Percentiles rank a stretch among this genome's conserved stretches.
Evolutionary conservation across 2,888 invertebrate species (phyloP).

Genomic region (Mesodorylaimus sp.): DNA sequence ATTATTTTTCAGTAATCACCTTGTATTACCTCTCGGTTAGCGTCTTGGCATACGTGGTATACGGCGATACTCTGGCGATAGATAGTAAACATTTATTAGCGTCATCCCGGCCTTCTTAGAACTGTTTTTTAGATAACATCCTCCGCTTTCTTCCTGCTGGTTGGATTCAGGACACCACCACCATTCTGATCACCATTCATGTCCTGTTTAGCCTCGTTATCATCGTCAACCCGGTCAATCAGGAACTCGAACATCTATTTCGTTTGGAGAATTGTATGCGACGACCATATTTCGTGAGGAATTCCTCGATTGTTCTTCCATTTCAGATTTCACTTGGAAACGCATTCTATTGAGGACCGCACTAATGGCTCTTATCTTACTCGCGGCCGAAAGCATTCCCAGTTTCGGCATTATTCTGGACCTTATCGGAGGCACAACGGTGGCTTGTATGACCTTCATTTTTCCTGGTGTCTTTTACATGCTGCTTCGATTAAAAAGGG

Average conservation of each 20-base stretch:
- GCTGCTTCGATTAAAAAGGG: background rate
- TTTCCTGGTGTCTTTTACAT: conserved; percentile 19
- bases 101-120: too few species aligned
- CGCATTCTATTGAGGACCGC: conserved; percentile 18
- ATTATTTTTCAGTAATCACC: too few species aligned
- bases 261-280: background rate
- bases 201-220: conserved; percentile 26
- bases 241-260: conserved; percentile 23
- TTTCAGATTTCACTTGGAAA: conserved; percentile 19
- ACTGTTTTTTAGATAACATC: too few species aligned
- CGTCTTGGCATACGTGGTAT: conserved; percentile 23
- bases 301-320: background rate
- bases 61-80: conserved; percentile 23
- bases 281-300: background rate
- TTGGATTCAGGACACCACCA: conserved; percentile 17
- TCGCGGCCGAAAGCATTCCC: conserved; percentile 21
- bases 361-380: conserved; percentile 19
- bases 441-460: conserved; percentile 19
- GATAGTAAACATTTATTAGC: too few species aligned
- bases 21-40: too few species aligned
- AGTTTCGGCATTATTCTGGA: conserved; percentile 22
- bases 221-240: conserved; percentile 24
- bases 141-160: conserved; percentile 14
- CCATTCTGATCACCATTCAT: conserved; percentile 26
- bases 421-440: conserved; percentile 17